phyloP scores from a whole-genome alignment of 2,888 invertebrate genomes.

The Schrankia costaestrigalis region DNA sequence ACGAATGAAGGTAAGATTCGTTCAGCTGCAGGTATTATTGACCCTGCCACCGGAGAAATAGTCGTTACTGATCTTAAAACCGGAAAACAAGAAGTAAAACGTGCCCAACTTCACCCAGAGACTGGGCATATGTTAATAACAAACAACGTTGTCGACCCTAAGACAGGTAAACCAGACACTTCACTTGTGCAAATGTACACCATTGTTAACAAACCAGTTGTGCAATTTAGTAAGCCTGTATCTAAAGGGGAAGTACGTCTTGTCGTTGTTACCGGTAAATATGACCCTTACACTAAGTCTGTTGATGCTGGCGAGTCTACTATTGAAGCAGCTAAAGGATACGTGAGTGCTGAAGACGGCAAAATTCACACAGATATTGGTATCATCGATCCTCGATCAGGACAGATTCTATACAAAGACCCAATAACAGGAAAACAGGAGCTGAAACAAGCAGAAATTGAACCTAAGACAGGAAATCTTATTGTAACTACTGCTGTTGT shows the following conservation, averaged over 20 bases:
- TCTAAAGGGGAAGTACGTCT: conserved; percentile 68
- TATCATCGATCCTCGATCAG: conserved; percentile 81
- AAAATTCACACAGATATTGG: conserved; percentile 82
- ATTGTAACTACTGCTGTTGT: conserved; percentile 79
- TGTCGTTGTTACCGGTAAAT: conserved; percentile 74
- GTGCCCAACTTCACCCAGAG: conserved; percentile 76
- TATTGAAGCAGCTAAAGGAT: conserved; percentile 78
- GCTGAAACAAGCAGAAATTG: conserved; percentile 81
- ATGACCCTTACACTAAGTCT: conserved; percentile 81
- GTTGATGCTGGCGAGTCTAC: conserved; percentile 78
- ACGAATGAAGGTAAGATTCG: conserved; percentile 73
- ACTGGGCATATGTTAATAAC: conserved; percentile 81
- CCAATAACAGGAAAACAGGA: conserved; percentile 82
- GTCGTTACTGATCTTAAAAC: conserved; percentile 67
- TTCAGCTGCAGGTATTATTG: conserved; percentile 84
- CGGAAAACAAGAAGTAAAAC: conserved; percentile 79
- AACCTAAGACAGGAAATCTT: conserved; percentile 81
- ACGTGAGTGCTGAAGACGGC: conserved; percentile 73
- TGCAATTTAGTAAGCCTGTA: conserved; percentile 60
- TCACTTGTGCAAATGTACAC: conserved; percentile 75
- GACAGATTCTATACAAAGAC: conserved; percentile 80
- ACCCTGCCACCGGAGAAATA: conserved; percentile 82
- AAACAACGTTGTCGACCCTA: conserved; percentile 78
- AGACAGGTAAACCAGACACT: conserved; percentile 82
- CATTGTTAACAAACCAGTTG: conserved; percentile 67